These are phyloP conservation scores for Sinonovacula constricta DNA, from an alignment of 1,140 invertebrate species.

Conservation along the genomic window DNA sequence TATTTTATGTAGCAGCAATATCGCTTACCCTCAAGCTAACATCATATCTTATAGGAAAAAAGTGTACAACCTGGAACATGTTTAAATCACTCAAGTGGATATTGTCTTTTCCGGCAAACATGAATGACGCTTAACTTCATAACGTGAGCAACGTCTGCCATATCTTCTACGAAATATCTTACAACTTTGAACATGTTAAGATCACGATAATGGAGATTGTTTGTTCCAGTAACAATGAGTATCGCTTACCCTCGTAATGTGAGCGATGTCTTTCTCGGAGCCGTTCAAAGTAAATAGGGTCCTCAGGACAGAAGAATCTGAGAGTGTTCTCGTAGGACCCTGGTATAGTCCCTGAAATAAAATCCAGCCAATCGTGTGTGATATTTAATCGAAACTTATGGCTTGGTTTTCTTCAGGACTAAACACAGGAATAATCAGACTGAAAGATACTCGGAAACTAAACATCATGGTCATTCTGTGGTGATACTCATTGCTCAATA, in stretches of 20 bases:
- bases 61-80: background rate
- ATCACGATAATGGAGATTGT: background rate
- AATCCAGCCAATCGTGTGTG: background rate
- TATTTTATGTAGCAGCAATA: too few species aligned
- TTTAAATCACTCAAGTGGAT: background rate
- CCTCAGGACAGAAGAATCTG: slow-evolving; percentile 44
- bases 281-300: slow-evolving; percentile 42
- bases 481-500: too few species aligned
- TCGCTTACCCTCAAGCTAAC: too few species aligned
- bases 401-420: too few species aligned
- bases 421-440: too few species aligned
- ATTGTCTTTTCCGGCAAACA: background rate
- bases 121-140: background rate
- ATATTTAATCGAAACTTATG: too few species aligned
- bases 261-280: slow-evolving; percentile 39
- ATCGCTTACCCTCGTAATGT: slow-evolving; percentile 37
- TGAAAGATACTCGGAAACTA: too few species aligned
- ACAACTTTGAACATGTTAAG: too few species aligned
- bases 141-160: background rate
- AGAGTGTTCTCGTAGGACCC: slow-evolving; percentile 48
- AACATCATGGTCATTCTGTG: too few species aligned
- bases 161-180: background rate
- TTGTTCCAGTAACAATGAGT: background rate
- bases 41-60: too few species aligned
- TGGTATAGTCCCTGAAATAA: slow-evolving; percentile 30